phyloP scores from a whole-genome alignment of 2,888 invertebrate genomes.

The Cheilosia vernalis region DNA sequence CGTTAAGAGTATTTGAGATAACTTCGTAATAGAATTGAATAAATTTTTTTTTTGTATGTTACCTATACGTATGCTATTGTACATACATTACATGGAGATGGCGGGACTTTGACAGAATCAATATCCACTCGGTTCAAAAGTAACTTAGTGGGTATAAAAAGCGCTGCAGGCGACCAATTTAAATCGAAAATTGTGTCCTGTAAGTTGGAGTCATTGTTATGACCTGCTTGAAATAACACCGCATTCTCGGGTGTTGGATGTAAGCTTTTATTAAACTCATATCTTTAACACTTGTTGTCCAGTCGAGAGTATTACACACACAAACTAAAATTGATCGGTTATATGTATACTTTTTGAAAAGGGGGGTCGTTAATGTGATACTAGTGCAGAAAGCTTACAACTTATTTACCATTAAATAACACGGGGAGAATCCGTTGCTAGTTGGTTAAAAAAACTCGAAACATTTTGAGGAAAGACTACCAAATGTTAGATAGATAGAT shows the following conservation, averaged over 20 bases:
- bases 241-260: constrained; percentile 20
- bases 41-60: constrained; percentile 45
- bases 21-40: constrained; percentile 72
- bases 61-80: constrained; percentile 63
- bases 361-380: not conserved
- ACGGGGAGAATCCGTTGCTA: no score
- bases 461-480: no score
- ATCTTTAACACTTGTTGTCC: constrained; percentile 43
- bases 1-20: constrained; percentile 79
- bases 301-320: not conserved
- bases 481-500: no score
- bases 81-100: constrained; percentile 52
- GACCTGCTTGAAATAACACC: constrained; percentile 52
- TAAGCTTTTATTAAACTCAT: constrained; percentile 20
- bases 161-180: constrained; percentile 67
- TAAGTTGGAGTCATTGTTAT: constrained; percentile 36
- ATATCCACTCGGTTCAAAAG: constrained; percentile 50
- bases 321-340: no score
- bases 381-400: no score
- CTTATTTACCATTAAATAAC: no score
- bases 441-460: no score
- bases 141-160: constrained; percentile 39
- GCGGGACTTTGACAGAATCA: constrained; percentile 48
- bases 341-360: not conserved
- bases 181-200: constrained; percentile 64